A percentile compares a stretch with the other conserved stretches of the same genome.
Evolutionary conservation across 1,140 invertebrate genomes (phyloP).

Genomic region (Linepithema humile): DNA sequence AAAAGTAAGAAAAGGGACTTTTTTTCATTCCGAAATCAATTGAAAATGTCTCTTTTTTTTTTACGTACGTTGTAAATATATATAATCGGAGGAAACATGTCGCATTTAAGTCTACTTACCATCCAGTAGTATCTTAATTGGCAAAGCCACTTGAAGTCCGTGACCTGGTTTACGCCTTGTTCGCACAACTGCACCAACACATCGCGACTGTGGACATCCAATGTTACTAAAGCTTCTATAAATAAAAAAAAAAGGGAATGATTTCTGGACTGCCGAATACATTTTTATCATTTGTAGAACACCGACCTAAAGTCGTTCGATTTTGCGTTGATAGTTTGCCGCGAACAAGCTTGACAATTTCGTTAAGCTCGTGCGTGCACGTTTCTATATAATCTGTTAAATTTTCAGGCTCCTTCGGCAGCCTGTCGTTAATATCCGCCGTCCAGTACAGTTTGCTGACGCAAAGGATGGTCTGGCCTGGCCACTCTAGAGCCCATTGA

Average conservation of each 20-base stretch:
- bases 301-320: slow-evolving; percentile 93
- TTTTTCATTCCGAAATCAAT: too few relatives aligned
- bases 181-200: slow-evolving; percentile 90
- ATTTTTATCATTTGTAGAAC: background rate
- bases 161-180: slow-evolving; percentile 87
- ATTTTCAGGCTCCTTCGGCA: slow-evolving; percentile 85
- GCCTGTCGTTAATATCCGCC: slow-evolving; percentile 90
- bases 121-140: slow-evolving; percentile 98
- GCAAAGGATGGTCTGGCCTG: slow-evolving; percentile 94
- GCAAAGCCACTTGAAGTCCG: slow-evolving; percentile 97
- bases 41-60: too few relatives aligned
- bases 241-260: slow-evolving; percentile 4
- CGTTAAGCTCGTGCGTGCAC: slow-evolving; percentile 90
- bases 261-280: background rate
- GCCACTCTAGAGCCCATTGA: slow-evolving; percentile 95
- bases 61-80: background rate
- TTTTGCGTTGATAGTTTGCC: slow-evolving; percentile 95
- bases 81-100: background rate
- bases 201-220: slow-evolving; percentile 97
- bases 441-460: slow-evolving; percentile 97
- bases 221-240: slow-evolving; percentile 93
- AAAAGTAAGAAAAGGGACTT: background rate
- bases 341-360: slow-evolving; percentile 94
- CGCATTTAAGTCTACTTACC: slow-evolving; percentile 83
- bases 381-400: slow-evolving; percentile 85